Evolutionary conservation across 2,113 vertebrate genomes (phyloP), one percentile per base, ranked within the genome.

Genomic region (Jacana jacana): DNA sequence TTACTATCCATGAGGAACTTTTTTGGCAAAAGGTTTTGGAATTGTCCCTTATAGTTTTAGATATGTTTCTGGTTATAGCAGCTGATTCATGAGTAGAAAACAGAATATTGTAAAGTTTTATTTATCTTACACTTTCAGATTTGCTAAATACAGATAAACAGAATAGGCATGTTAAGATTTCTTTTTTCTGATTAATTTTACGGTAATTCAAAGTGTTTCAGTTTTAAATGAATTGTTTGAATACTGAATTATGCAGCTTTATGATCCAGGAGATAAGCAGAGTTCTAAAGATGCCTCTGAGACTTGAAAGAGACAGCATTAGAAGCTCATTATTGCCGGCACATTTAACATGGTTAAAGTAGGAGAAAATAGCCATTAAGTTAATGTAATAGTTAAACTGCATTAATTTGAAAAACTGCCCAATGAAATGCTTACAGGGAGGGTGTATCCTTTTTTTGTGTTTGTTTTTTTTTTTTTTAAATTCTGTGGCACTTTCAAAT

Each of bases 331-430:
- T 98, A 98, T 98, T 98, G 97, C 97, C 76, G 89, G 97, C 97
- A 98, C 98, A 98, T 98, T 98, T 98, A 98, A 97, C 98, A 98
- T 98, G 97, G 97, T 98, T 98, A 98, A 98, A 98, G 97, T 93
- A 97, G 98, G 97, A 97, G 97, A 97, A 98, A 98, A 98, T 98
- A 98, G 90, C 97, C 97, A 98, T 98, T 98, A 98, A 98, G 97
- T 98, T 98, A 98, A 98, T 98, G 98, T 97, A 98, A 98, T 96
- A 98, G 98, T 98, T 98, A 98, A 98, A 98, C 96, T 97, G 97
- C 92, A 98, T 97, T 98, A 98, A 98, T 98, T 98, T 98, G 96
- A 98, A 98, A 98, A 98, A 98, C 91, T 97, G 89, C 90, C 87
- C 94, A 87, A 40, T 70, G 76, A 98, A 97, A 97, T 57, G 20